Base-by-base conservation (phyloP, 2,113 vertebrate species). In the Petaurus breviceps region DNA sequence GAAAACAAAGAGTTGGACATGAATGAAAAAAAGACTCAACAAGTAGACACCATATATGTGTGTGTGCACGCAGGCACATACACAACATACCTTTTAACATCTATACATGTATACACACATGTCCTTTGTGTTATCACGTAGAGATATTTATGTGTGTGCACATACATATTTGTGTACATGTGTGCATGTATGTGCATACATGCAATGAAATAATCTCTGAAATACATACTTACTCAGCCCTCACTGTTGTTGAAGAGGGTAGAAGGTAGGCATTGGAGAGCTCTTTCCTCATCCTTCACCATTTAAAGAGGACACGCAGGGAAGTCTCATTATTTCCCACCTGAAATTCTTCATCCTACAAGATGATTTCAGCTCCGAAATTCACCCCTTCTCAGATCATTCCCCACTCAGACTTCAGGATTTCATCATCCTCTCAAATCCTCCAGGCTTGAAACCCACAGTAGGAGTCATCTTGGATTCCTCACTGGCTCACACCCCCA, bases 91-190 rank as follows among this genome's bases (percentile, higher is more conserved):
- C 47, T 49, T 49, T 57, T 1, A 7, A 55, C 8, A 57, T 54
- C 7, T 31, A 31, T 31, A 3, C 12, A 31, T 61, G 3, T 61
- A 57, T 26, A 12, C 31, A 31, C 10, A 54, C 8, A 31, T 61
- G 57, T 31, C 3, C 3, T 31, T 11, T 11, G 31, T 37, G 9
- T 9, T 31, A 43, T 3, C 8, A 31, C 31, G 57, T 61, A 3
- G 12, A 61, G 10, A 31, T 37, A 12, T 9, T 24, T n/a, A 0
- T 3, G 22, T 61, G 9, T 31, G 31, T 12, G 0, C 4, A 0
- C 43, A 3, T 23, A 43, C 4, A 3, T 1, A 1, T 51, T 14
- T 16, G 22, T 31, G n/a, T 5, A 90, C 28, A 16, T 54, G 51
- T 49, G 47, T 49, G 47, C 7, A 43, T 25, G 24, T 47, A 91